These are phyloP conservation scores for Diploscapter pachys DNA, from an alignment of 1,140 invertebrate species.

Conservation along the genomic window DNA sequence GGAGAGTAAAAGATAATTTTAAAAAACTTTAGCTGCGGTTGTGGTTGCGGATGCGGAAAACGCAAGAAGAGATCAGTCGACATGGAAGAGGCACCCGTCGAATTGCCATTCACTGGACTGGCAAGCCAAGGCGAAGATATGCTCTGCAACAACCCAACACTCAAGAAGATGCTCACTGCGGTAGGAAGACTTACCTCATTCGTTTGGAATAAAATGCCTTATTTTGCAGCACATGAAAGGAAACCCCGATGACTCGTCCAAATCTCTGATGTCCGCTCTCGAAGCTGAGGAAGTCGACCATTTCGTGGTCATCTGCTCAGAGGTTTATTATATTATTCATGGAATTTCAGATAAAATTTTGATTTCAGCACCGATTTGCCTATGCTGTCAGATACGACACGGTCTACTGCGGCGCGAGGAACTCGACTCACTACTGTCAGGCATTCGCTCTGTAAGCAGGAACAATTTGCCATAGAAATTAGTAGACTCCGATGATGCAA, in stretches of 20 bases:
- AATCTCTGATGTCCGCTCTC: background rate
- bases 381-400: background rate
- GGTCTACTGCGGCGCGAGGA: background rate
- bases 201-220: too few relatives aligned
- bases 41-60: conserved; percentile 1
- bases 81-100: background rate
- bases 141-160: conserved; percentile 6
- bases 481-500: too few relatives aligned
- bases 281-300: background rate
- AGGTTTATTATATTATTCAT: background rate
- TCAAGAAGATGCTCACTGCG: background rate
- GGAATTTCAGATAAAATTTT: background rate
- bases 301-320: conserved; percentile 6
- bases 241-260: background rate
- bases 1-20: too few relatives aligned
- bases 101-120: background rate
- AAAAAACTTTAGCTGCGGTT: background rate
- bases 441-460: conserved; percentile 5
- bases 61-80: background rate
- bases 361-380: background rate
- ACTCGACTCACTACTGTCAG: background rate
- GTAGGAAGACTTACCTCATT: too few relatives aligned
- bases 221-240: conserved; percentile 1
- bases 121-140: background rate
- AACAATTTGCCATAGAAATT: too few relatives aligned